Evolutionary conservation across 2,113 vertebrate genomes (phyloP).

Genomic region (Mirounga angustirostris): DNA sequence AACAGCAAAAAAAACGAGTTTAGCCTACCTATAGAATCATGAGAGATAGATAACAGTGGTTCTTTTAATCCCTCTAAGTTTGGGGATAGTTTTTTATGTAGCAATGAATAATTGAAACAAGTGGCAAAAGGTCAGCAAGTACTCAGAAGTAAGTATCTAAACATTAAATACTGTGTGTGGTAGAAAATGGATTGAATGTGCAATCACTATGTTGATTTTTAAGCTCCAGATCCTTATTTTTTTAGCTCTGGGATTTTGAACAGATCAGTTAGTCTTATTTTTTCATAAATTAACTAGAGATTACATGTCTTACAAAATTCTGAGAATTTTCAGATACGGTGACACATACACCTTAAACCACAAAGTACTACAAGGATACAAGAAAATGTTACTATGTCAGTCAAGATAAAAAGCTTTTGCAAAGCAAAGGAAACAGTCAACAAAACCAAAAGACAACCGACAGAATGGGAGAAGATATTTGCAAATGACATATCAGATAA

Average conservation of each 20-base stretch:
- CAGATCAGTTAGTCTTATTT: not conserved
- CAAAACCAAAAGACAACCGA: too few species aligned
- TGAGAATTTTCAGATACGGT: not conserved
- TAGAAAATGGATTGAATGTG: not conserved
- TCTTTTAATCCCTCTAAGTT: not conserved
- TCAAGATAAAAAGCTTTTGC: not conserved
- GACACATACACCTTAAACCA: not conserved
- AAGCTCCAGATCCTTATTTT: not conserved
- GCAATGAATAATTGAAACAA: not conserved
- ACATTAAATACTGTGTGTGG: not conserved
- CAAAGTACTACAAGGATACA: accelerated
- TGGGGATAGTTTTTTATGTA: not conserved
- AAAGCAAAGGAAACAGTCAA: too few species aligned
- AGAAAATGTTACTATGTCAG: not conserved
- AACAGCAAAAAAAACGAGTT: not conserved
- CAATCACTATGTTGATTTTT: not conserved
- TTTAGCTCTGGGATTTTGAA: not conserved
- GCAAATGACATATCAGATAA: too few species aligned
- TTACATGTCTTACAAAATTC: not conserved
- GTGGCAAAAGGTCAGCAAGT: not conserved
- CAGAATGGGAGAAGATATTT: too few species aligned
- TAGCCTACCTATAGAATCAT: not conserved
- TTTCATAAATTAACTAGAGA: not conserved
- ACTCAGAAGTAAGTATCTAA: not conserved
- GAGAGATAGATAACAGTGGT: not conserved